Conservation (phyloP, 2,113 vertebrate species). For the Ranitomeya imitator region DNA sequence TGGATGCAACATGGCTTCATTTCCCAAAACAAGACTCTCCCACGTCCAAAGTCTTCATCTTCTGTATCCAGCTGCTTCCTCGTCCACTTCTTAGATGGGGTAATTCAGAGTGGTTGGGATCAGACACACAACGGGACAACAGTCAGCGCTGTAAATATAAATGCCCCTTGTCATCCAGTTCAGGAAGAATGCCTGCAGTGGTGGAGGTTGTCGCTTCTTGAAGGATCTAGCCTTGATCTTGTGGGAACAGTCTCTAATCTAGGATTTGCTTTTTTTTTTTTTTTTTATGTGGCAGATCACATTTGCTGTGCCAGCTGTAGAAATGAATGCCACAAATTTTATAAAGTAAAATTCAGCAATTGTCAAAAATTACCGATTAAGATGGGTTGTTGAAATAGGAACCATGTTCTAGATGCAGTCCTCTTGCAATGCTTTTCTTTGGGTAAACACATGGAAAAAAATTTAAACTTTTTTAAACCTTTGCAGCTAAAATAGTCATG, state of each 20-base stretch:
- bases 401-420: not conserved
- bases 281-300: not conserved
- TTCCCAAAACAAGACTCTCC: slow-evolving; percentile 72
- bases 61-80: slow-evolving; percentile 66
- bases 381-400: not conserved
- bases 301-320: not conserved
- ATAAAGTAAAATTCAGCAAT: not conserved
- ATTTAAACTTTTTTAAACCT: slow-evolving; percentile 15
- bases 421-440: slow-evolving; percentile 33
- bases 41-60: slow-evolving; percentile 60
- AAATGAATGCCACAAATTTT: not conserved
- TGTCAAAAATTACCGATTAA: not conserved
- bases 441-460: slow-evolving; percentile 35
- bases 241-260: not conserved
- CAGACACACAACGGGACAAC: slow-evolving; percentile 5
- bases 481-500: slow-evolving; percentile 49
- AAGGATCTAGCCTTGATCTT: not conserved
- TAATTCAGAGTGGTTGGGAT: not conserved
- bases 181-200: not conserved
- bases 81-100: not conserved
- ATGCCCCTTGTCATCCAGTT: slow-evolving; percentile 9
- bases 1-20: slow-evolving; percentile 80
- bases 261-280: not conserved
- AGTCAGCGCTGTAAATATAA: not conserved
- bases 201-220: not conserved